A percentile compares a stretch with the other conserved stretches of the same genome.
These are phyloP conservation scores for Thalassophryne amazonica DNA, from an alignment of 2,797 vertebrate genomes.

Conservation along the genomic window DNA sequence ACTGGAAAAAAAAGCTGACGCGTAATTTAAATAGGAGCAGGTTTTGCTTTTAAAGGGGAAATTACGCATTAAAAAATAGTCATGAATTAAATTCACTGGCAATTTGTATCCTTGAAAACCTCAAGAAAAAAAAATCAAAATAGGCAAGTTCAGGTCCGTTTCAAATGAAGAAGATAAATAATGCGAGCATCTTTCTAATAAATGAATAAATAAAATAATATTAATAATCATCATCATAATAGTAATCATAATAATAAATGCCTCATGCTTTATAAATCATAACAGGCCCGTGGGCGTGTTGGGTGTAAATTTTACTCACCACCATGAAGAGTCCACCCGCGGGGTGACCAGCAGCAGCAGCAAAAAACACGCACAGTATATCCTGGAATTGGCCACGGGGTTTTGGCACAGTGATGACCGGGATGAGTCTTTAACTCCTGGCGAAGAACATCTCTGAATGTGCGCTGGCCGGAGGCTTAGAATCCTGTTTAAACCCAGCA, in stretches of 20 bases:
- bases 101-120: conserved; percentile 6
- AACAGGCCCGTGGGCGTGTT: conserved; percentile 18
- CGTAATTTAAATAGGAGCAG: neutral
- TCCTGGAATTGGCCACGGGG: conserved; percentile 74
- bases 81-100: conserved; percentile 26
- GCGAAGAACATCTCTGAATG: conserved; percentile 55
- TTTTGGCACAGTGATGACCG: conserved; percentile 60
- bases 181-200: too few species aligned
- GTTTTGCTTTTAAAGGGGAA: neutral
- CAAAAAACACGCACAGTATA: conserved; percentile 83
- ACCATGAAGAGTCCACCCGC: conserved; percentile 92
- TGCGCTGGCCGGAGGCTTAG: conserved; percentile 73
- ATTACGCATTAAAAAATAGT: conserved; percentile 13
- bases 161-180: conserved; percentile 12
- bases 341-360: conserved; percentile 89
- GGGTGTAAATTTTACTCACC: conserved; percentile 78
- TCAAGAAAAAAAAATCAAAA: neutral
- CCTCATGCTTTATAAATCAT: too few species aligned
- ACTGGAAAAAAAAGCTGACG: conserved; percentile 4
- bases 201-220: neutral
- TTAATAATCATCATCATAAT: neutral
- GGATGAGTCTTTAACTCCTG: conserved; percentile 60
- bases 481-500: conserved; percentile 80
- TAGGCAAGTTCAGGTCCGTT: neutral
- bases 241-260: neutral